Evolutionary conservation across 1,140 invertebrate species (phyloP).

Genomic region (Epicauta chinensis): DNA sequence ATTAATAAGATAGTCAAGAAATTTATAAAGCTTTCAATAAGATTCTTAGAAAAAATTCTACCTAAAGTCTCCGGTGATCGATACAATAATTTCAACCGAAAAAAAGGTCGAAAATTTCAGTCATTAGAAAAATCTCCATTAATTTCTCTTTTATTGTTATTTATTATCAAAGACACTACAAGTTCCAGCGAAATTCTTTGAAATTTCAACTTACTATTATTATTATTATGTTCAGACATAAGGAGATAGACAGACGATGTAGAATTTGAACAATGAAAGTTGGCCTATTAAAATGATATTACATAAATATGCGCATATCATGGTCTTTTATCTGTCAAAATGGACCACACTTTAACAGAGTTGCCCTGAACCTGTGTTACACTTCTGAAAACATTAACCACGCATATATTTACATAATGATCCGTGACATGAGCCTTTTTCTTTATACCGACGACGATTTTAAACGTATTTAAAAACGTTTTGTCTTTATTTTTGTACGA

Average conservation of each 20-base stretch:
- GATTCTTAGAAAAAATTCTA: too few relatives aligned
- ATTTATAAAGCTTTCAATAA: too few relatives aligned
- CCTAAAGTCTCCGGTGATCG: too few relatives aligned
- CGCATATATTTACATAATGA: constrained; percentile 13
- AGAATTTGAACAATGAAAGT: too few relatives aligned
- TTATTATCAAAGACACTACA: neutral
- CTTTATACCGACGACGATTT: too few relatives aligned
- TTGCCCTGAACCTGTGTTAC: constrained; percentile 9
- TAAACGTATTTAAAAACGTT: too few relatives aligned
- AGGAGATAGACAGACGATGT: neutral
- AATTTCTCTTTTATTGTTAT: constrained; percentile 2
- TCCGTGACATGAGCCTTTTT: neutral
- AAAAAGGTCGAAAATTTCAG: too few relatives aligned
- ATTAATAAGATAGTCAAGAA: too few relatives aligned
- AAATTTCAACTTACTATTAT: neutral
- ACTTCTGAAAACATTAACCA: constrained; percentile 8
- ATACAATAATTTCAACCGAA: too few relatives aligned
- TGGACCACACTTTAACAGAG: constrained; percentile 1
- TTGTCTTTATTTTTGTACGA: too few relatives aligned
- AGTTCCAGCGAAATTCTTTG: neutral
- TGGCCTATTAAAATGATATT: constrained; percentile 5
- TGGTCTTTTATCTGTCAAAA: constrained; percentile 11
- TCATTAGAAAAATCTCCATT: too few relatives aligned
- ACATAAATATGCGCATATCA: constrained; percentile 12
- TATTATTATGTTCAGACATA: neutral